Conservation (phyloP, 2,797 vertebrate genomes). For the Brachymystax lenok region DNA sequence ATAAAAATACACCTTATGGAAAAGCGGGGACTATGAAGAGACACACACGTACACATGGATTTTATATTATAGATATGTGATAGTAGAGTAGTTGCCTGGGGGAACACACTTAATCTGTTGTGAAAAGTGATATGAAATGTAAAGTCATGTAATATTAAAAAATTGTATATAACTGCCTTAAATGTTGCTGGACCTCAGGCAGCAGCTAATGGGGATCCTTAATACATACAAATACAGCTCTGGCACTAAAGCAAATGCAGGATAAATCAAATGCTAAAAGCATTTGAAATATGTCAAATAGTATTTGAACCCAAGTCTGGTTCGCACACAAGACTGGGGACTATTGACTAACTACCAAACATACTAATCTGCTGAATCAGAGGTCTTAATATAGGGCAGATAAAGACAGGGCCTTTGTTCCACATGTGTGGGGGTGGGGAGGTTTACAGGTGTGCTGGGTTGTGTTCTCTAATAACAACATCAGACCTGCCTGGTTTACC, state of each 20-base stretch:
- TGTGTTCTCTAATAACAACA: background rate
- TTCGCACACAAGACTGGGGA: slow-evolving; percentile 33
- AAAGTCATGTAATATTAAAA: no score
- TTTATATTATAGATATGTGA: no score
- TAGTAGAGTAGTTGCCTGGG: no score
- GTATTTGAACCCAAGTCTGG: slow-evolving; percentile 43
- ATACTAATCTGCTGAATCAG: slow-evolving; percentile 43
- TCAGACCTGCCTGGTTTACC: background rate
- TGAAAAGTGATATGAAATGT: no score
- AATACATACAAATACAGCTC: no score
- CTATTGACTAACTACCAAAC: slow-evolving; percentile 37
- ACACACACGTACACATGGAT: no score
- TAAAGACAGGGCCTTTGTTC: slow-evolving; percentile 31
- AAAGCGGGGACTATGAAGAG: no score
- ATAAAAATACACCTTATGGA: no score
- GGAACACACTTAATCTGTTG: no score
- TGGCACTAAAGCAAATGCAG: background rate
- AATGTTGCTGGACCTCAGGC: no score
- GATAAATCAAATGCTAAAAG: background rate
- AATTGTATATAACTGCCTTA: no score
- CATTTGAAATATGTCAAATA: background rate
- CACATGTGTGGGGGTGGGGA: background rate
- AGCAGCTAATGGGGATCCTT: no score
- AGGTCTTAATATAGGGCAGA: slow-evolving; percentile 32
- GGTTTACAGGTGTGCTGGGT: background rate